Conservation (phyloP, 2,797 vertebrate genomes). For the Coregonus suidteri region DNA sequence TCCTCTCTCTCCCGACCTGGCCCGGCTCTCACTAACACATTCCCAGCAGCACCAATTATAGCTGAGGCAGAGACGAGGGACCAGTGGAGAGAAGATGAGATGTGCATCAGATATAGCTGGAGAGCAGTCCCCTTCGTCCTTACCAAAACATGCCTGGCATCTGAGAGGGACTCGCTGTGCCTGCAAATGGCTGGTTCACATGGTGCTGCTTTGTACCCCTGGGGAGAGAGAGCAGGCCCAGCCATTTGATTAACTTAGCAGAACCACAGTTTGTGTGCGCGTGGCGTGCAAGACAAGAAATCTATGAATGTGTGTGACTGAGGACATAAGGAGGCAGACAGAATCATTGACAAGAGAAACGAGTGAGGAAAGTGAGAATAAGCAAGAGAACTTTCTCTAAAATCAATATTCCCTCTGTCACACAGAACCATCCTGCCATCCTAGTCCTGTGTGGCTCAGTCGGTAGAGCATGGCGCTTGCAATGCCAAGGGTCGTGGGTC, state of each 20-base stretch:
- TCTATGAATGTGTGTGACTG: neutral
- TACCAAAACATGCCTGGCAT: neutral
- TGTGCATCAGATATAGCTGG: conserved; percentile 44
- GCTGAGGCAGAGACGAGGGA: conserved; percentile 22
- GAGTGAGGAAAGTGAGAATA: neutral
- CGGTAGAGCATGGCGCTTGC: too few relatives aligned
- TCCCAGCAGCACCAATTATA: conserved; percentile 21
- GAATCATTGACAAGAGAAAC: neutral
- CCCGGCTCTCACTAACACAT: conserved; percentile 24
- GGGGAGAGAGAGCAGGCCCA: conserved; percentile 1
- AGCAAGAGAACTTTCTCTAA: neutral
- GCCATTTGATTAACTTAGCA: neutral
- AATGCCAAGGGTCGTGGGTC: too few relatives aligned
- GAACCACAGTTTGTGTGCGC: neutral
- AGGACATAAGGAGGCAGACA: neutral
- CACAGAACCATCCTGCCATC: too few relatives aligned
- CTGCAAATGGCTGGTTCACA: neutral
- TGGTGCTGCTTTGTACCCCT: neutral
- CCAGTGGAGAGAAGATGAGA: conserved; percentile 9
- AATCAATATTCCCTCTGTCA: neutral
- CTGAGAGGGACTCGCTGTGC: neutral
- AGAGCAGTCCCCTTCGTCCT: neutral
- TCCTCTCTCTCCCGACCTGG: neutral
- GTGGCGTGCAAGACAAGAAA: neutral
- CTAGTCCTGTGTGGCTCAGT: too few relatives aligned